Percentiles rank a stretch among this genome's conserved stretches.
phyloP scores from a whole-genome alignment of 92 coral and sea anemone species.

The Isaurus tuberculatus region DNA sequence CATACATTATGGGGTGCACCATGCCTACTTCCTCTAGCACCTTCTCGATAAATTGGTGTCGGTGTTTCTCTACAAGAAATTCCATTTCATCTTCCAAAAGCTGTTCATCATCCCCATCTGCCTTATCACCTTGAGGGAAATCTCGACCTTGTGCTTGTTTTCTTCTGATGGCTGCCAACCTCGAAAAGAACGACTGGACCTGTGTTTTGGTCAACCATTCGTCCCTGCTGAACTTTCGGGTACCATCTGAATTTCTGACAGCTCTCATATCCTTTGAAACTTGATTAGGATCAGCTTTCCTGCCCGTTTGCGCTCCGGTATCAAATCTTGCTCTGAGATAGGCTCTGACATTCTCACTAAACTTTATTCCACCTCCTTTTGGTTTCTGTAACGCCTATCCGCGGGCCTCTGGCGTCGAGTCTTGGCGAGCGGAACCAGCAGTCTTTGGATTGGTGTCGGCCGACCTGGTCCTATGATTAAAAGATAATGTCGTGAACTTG shows the following conservation, averaged over 20 bases:
- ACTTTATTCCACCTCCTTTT: constrained; percentile 58
- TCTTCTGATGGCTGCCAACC: constrained; percentile 33
- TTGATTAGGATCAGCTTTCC: constrained; percentile 63
- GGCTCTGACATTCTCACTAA: constrained; percentile 49
- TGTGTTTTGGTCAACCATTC: constrained; percentile 54
- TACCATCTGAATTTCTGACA: constrained; percentile 49
- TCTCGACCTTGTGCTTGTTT: constrained; percentile 21
- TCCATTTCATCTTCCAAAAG: constrained; percentile 13
- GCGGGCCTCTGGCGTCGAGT: constrained; percentile 13
- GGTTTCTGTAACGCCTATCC: constrained; percentile 65
- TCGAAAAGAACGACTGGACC: constrained; percentile 30
- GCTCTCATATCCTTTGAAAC: constrained; percentile 63
- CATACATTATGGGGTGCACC: constrained; percentile 25
- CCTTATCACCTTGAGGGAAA: neutral
- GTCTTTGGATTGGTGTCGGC: constrained; percentile 45
- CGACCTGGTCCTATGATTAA: constrained; percentile 39
- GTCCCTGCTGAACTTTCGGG: constrained; percentile 51
- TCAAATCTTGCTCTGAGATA: constrained; percentile 55
- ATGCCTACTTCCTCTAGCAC: constrained; percentile 15
- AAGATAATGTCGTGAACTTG: constrained; percentile 61
- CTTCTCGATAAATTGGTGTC: constrained; percentile 15
- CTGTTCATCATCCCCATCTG: neutral
- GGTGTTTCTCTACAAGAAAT: constrained; percentile 6
- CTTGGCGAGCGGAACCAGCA: constrained; percentile 38
- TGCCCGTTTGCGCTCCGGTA: constrained; percentile 60